Evolutionary conservation across 2,113 vertebrate genomes (phyloP), one percentile per base, ranked within the genome.

Genomic region (Nannospalax galili): DNA sequence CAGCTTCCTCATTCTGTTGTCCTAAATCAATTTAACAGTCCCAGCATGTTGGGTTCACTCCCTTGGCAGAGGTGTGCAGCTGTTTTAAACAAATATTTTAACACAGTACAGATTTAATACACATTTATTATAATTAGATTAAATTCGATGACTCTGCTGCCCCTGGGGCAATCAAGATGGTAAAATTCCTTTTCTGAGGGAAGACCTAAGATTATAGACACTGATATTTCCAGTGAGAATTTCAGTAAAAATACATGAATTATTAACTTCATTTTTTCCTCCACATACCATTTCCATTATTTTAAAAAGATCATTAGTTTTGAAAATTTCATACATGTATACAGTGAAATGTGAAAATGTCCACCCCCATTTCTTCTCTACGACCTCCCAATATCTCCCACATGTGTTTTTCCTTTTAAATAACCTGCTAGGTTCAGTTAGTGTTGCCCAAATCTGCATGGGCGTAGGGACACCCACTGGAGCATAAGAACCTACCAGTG

Each of bases 21-120:
- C 82, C 26, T 94, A 91, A 96, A 70, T 95, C 86, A 97, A 16
- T 84, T 58, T 93, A 88, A 78, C 32, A 58, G 60, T 58, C 81
- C 37, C 24, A 84, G 90, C 74, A 35, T 42, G 70, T 84, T 90
- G 81, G 5, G 11, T 92, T 86, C 40, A 58, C 15, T 82, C 24
- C 40, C 20, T 90, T 94, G 22, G 20, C 30, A 91, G 42, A 92
- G 45, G 0, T 72, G 75, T 37, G 85, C 56, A 70, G 22, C 58
- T 91, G 30, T 69, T 92, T 73, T 84, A 58, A 78, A 45, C 52
- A 52, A 28, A 52, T 19, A 35, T 35, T 78, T 19, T 35, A 70
- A 65, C 35, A 48, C 20, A 22, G 20, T 81, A 32, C n/a, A 92
- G 9, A 74, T 88, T 67, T 75, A 92, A 62, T 72, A 77, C 78